Conservation (phyloP, 2,888 invertebrate species). For the Xanthorhoe spadicearia region DNA sequence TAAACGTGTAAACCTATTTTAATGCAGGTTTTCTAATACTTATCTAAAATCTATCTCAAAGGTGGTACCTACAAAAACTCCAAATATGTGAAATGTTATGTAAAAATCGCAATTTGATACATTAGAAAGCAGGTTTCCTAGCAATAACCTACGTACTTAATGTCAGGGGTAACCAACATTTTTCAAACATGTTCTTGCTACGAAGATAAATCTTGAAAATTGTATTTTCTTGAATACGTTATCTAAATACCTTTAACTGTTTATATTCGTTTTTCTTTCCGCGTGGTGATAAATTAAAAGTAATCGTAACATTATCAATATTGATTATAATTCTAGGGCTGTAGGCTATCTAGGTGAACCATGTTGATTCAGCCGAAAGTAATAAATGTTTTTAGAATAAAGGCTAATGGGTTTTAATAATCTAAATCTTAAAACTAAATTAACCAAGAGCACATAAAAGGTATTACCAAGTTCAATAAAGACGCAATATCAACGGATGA, state of each 20-base stretch:
- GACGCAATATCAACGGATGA: constrained; percentile 10
- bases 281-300: background rate
- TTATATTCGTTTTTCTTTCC: background rate
- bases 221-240: background rate
- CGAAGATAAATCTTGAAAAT: background rate
- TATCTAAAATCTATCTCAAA: too few species aligned
- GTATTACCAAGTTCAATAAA: background rate
- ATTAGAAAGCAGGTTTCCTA: too few species aligned
- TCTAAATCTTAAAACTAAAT: background rate
- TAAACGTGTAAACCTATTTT: too few species aligned
- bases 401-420: background rate
- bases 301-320: background rate
- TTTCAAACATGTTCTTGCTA: too few species aligned
- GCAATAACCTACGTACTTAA: too few species aligned
- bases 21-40: too few species aligned
- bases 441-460: background rate
- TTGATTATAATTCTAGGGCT: background rate
- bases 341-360: background rate
- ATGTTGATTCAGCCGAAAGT: background rate
- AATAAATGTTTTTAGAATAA: background rate
- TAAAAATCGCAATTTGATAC: too few species aligned
- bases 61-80: too few species aligned
- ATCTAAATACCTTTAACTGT: background rate
- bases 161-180: too few species aligned
- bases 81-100: too few species aligned